Evolutionary conservation across 2,888 invertebrate genomes (phyloP), one percentile per base, ranked within the genome.

Genomic region (Drosophila mimetica): DNA sequence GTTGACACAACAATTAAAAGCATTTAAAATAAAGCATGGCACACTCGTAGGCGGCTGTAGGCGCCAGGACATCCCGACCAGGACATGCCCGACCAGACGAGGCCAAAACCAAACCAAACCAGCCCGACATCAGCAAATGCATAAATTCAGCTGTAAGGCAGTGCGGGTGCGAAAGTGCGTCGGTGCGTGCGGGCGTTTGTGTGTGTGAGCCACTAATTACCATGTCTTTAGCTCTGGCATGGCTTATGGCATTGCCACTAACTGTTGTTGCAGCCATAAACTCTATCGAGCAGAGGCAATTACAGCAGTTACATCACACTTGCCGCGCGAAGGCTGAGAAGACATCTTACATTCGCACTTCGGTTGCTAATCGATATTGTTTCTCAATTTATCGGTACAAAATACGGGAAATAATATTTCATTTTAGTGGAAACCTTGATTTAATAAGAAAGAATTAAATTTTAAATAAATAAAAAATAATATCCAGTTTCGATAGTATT

Each of bases 1-100:
- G 89, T 89, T 89, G 89, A 86, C 85, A 86, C 79, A 85, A 86
- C 89, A 86, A 86, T 86, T 86, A 86, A 86, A 86, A 85, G 89
- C 85, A 82, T 86, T 86, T 86, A 88, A 86, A 86, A 86, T 89
- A 88, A 85, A 87, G 86, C 79, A 85, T 79, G 50, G 77, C 82
- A 61, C 42, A 69, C 41, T 69, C 28, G 69, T 20, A 69, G 57
- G 80, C 48, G 14, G 48, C 83, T 74, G 82, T 74, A 79, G 82
- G 76, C 79, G 63, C 72, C 70, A 37, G 51, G 14, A 37, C 37
- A 39, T 5, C 73, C 65, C 67, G 64, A 55, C 65, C 75, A 54
- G 71, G 52, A 53, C 70, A 22, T 9, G 9, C 60, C 25, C 13
- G 28, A 22, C 58, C n/a, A n/a, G n/a, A 6, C 14, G 16, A 9